Conservation (phyloP, 2,113 vertebrate species). For the Todiramphus saurophagus region DNA sequence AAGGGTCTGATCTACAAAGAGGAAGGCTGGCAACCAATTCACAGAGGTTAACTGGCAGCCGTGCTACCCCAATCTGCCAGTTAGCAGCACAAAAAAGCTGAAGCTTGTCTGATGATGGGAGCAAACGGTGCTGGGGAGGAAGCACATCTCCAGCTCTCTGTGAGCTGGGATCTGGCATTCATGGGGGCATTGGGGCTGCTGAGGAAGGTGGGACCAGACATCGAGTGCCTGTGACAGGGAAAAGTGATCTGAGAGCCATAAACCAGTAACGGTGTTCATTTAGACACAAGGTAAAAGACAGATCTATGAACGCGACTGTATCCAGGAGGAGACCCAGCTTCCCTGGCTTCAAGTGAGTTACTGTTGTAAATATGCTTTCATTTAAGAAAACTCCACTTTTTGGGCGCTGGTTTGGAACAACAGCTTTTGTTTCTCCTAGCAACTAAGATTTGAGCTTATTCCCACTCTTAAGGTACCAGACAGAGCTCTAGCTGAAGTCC, state of each 20-base stretch:
- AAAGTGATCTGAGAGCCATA: neutral
- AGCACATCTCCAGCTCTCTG: neutral
- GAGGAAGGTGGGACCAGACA: neutral
- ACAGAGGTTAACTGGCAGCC: neutral
- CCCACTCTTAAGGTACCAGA: neutral
- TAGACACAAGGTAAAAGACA: neutral
- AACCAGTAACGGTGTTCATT: neutral
- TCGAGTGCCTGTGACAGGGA: fast-evolving
- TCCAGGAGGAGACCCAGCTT: neutral
- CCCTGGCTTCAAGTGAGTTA: neutral
- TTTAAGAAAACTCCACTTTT: neutral
- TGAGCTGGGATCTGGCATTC: neutral
- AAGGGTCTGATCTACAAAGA: neutral
- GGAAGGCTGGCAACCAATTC: neutral
- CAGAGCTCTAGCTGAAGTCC: neutral
- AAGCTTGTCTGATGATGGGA: neutral
- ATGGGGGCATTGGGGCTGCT: fast-evolving
- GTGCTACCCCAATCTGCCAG: neutral
- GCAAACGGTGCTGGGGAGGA: neutral
- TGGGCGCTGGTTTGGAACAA: neutral
- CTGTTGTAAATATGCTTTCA: neutral
- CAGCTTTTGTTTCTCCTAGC: neutral
- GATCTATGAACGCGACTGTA: neutral
- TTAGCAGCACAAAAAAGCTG: neutral
- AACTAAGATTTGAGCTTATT: neutral